Conservation (phyloP, 2,888 invertebrate genomes). For the Entomobrya proxima region DNA sequence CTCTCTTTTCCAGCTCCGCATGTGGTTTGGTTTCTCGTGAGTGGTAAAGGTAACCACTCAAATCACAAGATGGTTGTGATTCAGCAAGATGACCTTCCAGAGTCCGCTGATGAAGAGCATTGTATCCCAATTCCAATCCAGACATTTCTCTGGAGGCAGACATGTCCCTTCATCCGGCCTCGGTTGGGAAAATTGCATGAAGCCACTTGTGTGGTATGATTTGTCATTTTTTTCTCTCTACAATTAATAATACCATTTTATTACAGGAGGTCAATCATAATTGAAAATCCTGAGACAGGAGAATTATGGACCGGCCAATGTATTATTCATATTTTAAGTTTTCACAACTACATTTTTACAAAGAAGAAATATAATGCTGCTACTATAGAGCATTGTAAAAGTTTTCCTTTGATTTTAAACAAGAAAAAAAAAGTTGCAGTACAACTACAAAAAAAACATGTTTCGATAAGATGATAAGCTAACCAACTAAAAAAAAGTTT, state of each 20-base stretch:
- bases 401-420: too few relatives aligned
- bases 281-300: too few relatives aligned
- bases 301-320: too few relatives aligned
- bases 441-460: too few relatives aligned
- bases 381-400: too few relatives aligned
- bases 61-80: conserved; percentile 68
- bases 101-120: conserved; percentile 83
- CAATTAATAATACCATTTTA: too few relatives aligned
- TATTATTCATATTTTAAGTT: background rate
- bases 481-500: conserved; percentile 45
- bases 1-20: conserved; percentile 56
- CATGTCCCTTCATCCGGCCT: conserved; percentile 97
- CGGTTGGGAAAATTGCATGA: conserved; percentile 97
- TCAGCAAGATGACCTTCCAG: conserved; percentile 79
- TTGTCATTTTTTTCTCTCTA: conserved; percentile 5
- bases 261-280: too few relatives aligned
- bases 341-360: conserved; percentile 3
- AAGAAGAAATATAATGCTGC: background rate
- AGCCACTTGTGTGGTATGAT: conserved; percentile 95
- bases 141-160: conserved; percentile 97
- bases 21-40: conserved; percentile 66
- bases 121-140: conserved; percentile 96
- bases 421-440: too few relatives aligned
- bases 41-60: conserved; percentile 65
- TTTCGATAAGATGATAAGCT: background rate